Conservation (phyloP, 1,140 invertebrate species). For the Pinna nobilis region DNA sequence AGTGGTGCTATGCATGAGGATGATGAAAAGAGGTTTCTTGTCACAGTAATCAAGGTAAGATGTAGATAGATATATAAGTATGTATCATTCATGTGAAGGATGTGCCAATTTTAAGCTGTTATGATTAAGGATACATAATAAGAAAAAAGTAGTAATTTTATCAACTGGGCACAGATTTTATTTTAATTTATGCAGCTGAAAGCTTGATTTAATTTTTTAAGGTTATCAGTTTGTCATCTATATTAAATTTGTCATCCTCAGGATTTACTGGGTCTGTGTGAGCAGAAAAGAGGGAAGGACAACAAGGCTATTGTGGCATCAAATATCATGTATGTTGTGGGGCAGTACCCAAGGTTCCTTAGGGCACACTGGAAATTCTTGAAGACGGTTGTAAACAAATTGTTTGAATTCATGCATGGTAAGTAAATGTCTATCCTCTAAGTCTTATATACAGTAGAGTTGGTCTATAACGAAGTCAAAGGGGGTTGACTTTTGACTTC, state of each 20-base stretch:
- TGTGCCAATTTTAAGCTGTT: too few relatives aligned
- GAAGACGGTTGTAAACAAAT: constrained; percentile 99
- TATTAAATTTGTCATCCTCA: constrained; percentile 44
- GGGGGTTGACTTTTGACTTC: too few relatives aligned
- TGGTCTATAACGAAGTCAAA: too few relatives aligned
- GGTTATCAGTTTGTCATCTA: too few relatives aligned
- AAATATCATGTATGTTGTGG: constrained; percentile 99
- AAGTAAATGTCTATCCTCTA: too few relatives aligned
- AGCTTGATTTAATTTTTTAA: too few relatives aligned
- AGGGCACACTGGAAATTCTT: constrained; percentile 99
- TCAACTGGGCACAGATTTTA: too few relatives aligned
- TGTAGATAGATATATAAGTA: neutral
- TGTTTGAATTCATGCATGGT: constrained; percentile 99
- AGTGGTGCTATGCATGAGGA: constrained; percentile 99
- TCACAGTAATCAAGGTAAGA: constrained; percentile 94
- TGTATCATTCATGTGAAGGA: too few relatives aligned
- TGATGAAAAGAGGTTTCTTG: constrained; percentile 99
- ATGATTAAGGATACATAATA: too few relatives aligned
- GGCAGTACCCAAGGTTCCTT: constrained; percentile 99
- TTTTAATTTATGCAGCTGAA: too few relatives aligned
- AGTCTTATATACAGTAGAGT: too few relatives aligned
- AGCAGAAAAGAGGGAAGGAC: constrained; percentile 99
- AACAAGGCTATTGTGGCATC: constrained; percentile 99
- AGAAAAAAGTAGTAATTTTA: too few relatives aligned
- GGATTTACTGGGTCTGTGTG: constrained; percentile 97